Evolutionary conservation across 2,888 invertebrate species (phyloP), one percentile per base, ranked within the genome.

Genomic region (Empis stercorea): DNA sequence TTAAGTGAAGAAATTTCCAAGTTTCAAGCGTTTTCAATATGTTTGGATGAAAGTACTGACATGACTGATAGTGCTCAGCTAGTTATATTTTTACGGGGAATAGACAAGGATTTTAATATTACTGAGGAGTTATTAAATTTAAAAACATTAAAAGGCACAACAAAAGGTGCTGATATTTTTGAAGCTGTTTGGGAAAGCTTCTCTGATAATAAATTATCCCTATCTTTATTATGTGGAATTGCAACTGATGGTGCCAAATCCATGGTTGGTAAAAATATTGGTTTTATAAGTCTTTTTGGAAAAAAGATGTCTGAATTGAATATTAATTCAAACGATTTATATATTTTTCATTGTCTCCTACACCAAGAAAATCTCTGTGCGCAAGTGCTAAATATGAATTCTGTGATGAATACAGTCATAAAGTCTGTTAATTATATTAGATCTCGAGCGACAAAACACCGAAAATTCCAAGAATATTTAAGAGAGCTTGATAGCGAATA

Each of bases 21-120:
- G 30, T 30, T 30, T 30, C 30, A 34, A 34, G n/a, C 11, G 11
- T 34, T 34, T 34, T 34, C 34, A 6, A 34, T 34, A n/a, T 27
- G 43, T 36, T 42, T 47, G 17, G 47, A 47, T 41, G 38, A 47
- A 30, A 30, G 36, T 34, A 47, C n/a, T n/a, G n/a, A n/a, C n/a
- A n/a, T n/a, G n/a, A n/a, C n/a, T n/a, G n/a, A n/a, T n/a, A n/a
- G n/a, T 41, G 23, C 46, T 6, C 46, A 46, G 30, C 43, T 46
- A 20, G 43, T 41, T 37, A 20, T 43, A 27, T 43, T 46, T 46
- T 10, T 43, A 23, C 41, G 37, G 13, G 47, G 47, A 14, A 44
- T 43, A 14, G 44, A 43, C 20, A 17, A 37, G 11, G 34, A 47
- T n/a, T 47, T 47, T 39, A 44, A 47, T 39, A 38, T 44, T 38